phyloP scores from a whole-genome alignment of 2,797 vertebrate species.

The Leuciscus waleckii region DNA sequence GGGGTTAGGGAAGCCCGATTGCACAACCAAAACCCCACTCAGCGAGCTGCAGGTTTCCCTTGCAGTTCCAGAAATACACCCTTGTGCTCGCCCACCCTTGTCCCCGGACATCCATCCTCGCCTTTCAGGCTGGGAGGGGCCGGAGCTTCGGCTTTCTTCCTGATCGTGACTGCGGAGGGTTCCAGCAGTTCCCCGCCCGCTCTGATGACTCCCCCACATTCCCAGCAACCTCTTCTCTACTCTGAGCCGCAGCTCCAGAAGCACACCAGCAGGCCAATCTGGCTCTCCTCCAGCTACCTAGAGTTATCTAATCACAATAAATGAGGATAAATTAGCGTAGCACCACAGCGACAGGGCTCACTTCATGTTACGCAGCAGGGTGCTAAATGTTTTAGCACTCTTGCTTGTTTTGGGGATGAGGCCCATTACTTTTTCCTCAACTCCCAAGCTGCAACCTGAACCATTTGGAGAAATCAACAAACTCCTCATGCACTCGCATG shows the following conservation, averaged over 20 bases:
- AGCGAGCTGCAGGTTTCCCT: conserved; percentile 79
- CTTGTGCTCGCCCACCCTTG: conserved; percentile 80
- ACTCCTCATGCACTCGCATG: conserved; percentile 5
- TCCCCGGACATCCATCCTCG: conserved; percentile 79
- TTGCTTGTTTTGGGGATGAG: conserved; percentile 4
- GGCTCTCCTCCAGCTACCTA: conserved; percentile 75
- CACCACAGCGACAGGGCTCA: not conserved
- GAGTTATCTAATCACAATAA: conserved; percentile 74
- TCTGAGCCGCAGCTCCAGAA: conserved; percentile 65
- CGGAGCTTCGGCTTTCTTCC: conserved; percentile 73
- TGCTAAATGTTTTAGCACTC: not conserved
- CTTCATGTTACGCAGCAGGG: conserved; percentile 10
- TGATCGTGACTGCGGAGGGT: conserved; percentile 78
- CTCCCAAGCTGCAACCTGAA: conserved; percentile 3
- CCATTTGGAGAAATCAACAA: conserved; percentile 30
- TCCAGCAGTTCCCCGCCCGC: conserved; percentile 72
- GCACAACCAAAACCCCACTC: conserved; percentile 76
- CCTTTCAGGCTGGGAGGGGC: conserved; percentile 77
- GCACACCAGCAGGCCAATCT: conserved; percentile 68
- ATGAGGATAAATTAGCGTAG: conserved; percentile 30
- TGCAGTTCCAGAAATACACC: conserved; percentile 83
- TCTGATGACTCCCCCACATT: conserved; percentile 70
- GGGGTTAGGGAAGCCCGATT: conserved; percentile 83
- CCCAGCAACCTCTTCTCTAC: conserved; percentile 69
- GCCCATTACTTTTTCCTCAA: conserved; percentile 25